Conservation (phyloP, 2,113 vertebrate genomes). For the Salvelinus sp. region DNA sequence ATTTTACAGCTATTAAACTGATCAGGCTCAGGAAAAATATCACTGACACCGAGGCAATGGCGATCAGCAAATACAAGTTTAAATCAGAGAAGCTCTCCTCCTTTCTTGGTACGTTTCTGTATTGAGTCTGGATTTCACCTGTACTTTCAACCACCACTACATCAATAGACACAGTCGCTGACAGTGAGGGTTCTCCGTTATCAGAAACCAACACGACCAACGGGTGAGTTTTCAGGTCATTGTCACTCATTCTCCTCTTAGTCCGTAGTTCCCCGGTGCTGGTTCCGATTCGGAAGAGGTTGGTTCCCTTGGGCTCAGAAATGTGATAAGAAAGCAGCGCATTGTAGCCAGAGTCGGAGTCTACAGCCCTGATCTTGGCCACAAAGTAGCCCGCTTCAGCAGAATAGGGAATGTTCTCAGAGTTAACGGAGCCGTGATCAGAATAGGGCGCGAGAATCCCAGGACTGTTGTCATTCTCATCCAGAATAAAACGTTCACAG, state of each 20-base stretch:
- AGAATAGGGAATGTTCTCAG: constrained; percentile 75
- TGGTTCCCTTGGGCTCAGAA: constrained; percentile 52
- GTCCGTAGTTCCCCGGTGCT: constrained; percentile 63
- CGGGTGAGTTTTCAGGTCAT: constrained; percentile 75
- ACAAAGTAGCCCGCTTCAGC: constrained; percentile 74
- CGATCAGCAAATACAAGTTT: constrained; percentile 75
- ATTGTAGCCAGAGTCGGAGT: constrained; percentile 58
- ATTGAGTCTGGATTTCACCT: constrained; percentile 69
- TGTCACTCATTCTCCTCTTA: constrained; percentile 71
- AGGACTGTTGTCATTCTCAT: constrained; percentile 64
- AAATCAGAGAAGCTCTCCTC: constrained; percentile 57
- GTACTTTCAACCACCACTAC: constrained; percentile 73
- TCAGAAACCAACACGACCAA: constrained; percentile 76
- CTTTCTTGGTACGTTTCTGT: constrained; percentile 64
- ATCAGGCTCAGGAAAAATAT: constrained; percentile 66
- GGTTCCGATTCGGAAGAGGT: constrained; percentile 57
- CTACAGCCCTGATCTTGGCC: constrained; percentile 56
- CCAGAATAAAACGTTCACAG: constrained; percentile 57
- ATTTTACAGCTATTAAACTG: constrained; percentile 50
- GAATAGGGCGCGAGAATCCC: constrained; percentile 73
- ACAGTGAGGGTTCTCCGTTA: constrained; percentile 73
- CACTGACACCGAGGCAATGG: constrained; percentile 70
- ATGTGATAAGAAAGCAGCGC: constrained; percentile 60
- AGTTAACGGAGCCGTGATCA: constrained; percentile 69
- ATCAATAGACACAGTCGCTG: constrained; percentile 71